Base-by-base conservation (phyloP, 2,113 vertebrate species). In the Barbus barbus region DNA sequence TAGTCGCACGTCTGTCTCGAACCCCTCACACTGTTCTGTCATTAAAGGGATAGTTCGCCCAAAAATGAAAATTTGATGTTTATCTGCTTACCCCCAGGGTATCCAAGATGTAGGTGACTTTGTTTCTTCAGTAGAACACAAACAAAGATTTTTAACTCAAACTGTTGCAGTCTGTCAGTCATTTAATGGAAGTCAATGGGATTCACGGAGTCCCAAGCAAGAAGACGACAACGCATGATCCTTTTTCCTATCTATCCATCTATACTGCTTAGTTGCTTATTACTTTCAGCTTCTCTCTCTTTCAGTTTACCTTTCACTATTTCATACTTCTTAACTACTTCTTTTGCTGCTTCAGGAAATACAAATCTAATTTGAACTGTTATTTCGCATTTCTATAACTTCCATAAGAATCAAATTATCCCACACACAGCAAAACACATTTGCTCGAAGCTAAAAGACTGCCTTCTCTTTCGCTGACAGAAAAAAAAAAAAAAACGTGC, bases 381-480 rank as follows among this genome's bases (percentile, higher is more conserved):
- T 63, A 58, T n/a, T 78, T 61, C 56, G 26, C 14, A 78, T 61
- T 78, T 78, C 48, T 77, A 9, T 24, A 58, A 58, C 48, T 36
- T 78, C 28, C 13, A 38, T 61, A 5, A 26, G 7, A 78, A 78
- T 61, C 56, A 44, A 41, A 78, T 78, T 44, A 61, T 24, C 73
- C 26, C 73, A 22, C n/a, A 61, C 56, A 78, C 3, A 61, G 53
- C 22, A 9, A 78, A 60, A 78, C 56, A 44, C 33, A 60, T 63
- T 79, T 13, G 22, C 75, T 58, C 38, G 75, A 38, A 41, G 53
- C 75, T 78, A 38, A 56, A 76, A 60, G 33, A 24, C 48, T 33
- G 18, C 8, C 46, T 58, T 77, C 31, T 13, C 20, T 33, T 14
- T 36, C 13, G 2, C 75, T 24, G 75, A 14, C 31, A 4, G 20